Percentiles rank a stretch among this genome's conserved stretches.
These are phyloP conservation scores for Nothocercus nigrocapillus DNA, from an alignment of 2,113 vertebrate genomes.

Conservation along the genomic window DNA sequence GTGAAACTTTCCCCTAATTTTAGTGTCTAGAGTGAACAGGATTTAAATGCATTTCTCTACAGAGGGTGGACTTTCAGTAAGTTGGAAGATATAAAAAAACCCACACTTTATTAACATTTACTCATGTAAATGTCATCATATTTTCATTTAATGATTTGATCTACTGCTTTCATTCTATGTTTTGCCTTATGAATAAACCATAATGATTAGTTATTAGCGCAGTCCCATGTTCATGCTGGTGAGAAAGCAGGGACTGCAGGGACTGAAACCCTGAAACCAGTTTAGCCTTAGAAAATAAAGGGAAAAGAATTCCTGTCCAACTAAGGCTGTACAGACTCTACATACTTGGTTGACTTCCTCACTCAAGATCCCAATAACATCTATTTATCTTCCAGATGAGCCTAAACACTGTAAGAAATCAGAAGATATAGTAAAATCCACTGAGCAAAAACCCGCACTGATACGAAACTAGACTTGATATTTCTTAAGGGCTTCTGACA, in stretches of 20 bases:
- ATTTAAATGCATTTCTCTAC: not conserved
- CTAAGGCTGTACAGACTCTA: not conserved
- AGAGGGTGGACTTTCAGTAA: not conserved
- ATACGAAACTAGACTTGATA: slow-evolving; percentile 64
- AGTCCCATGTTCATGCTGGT: not conserved
- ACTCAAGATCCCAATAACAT: not conserved
- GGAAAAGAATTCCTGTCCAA: not conserved
- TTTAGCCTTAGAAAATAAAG: not conserved
- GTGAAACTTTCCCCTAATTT: not conserved
- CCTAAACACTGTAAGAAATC: slow-evolving; percentile 67
- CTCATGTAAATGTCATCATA: not conserved
- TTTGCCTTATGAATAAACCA: not conserved
- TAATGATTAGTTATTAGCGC: not conserved
- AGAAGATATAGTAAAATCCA: slow-evolving; percentile 70
- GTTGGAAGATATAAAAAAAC: not conserved
- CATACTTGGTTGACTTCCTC: not conserved
- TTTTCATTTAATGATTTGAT: not conserved
- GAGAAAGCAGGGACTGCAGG: not conserved
- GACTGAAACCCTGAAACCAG: not conserved
- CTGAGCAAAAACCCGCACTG: slow-evolving; percentile 65
- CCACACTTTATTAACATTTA: not conserved
- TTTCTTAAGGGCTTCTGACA: slow-evolving; percentile 58
- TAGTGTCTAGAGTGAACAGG: not conserved
- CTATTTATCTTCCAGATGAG: slow-evolving; percentile 73
- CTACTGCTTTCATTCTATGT: not conserved